Percentiles rank a stretch among this genome's conserved stretches.
These are phyloP conservation scores for Zootoca vivipara DNA, from an alignment of 2,113 vertebrate species.

Conservation along the genomic window DNA sequence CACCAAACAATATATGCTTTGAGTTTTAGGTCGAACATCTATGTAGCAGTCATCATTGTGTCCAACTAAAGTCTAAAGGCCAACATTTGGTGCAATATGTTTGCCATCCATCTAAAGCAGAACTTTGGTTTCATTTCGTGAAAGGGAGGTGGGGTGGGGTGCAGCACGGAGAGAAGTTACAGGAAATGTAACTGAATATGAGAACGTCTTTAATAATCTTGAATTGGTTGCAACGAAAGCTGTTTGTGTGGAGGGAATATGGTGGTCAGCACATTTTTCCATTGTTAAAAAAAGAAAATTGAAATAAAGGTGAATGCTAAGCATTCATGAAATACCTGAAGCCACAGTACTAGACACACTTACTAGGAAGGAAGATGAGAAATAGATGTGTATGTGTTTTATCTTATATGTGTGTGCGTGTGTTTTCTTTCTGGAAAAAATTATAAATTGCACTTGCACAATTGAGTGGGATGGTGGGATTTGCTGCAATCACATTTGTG, in stretches of 20 bases:
- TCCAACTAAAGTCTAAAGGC: constrained; percentile 35
- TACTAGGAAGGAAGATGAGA: too few species aligned
- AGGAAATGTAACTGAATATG: not conserved
- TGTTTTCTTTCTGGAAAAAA: too few species aligned
- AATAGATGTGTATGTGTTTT: too few species aligned
- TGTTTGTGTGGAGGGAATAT: rapidly evolving
- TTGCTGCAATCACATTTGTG: too few species aligned
- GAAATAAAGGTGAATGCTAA: not conserved
- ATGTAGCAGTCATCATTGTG: constrained; percentile 7
- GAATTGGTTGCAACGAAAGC: not conserved
- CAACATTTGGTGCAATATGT: not conserved
- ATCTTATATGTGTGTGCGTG: too few species aligned
- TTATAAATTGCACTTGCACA: too few species aligned
- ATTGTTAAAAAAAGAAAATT: too few species aligned
- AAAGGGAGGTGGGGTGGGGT: not conserved
- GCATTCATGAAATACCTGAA: too few species aligned
- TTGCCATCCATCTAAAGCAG: not conserved
- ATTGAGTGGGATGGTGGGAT: too few species aligned
- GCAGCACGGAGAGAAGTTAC: not conserved
- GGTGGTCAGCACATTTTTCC: not conserved
- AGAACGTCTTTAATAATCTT: not conserved
- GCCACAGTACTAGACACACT: not conserved
- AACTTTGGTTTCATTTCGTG: constrained; percentile 22
- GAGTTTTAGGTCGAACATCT: constrained; percentile 39
- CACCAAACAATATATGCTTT: constrained; percentile 22